These are phyloP conservation scores for Petrolisthes cinctipes DNA, from an alignment of 2,888 invertebrate species.

Conservation along the genomic window DNA sequence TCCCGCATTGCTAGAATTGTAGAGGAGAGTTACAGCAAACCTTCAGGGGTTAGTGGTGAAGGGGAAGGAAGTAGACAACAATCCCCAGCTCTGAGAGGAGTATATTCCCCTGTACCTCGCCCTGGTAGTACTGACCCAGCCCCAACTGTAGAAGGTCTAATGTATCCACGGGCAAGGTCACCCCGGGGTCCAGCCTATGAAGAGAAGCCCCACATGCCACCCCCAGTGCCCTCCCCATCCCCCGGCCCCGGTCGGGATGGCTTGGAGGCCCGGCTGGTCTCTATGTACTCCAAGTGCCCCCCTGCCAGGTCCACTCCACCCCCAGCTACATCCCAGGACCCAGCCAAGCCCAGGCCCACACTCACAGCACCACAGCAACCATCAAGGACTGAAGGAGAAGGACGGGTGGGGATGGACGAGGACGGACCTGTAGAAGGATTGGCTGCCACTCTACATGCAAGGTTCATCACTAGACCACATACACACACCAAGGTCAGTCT, in stretches of 20 bases:
- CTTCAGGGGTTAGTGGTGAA: not conserved
- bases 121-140: slow-evolving; percentile 69
- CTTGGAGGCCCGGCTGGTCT: slow-evolving; percentile 61
- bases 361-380: slow-evolving; percentile 19
- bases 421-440: slow-evolving; percentile 75
- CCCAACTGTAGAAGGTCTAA: slow-evolving; percentile 50
- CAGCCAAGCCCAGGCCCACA: slow-evolving; percentile 27
- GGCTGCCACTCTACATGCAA: slow-evolving; percentile 81
- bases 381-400: not conserved
- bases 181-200: slow-evolving; percentile 45
- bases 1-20: slow-evolving; percentile 59
- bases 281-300: slow-evolving; percentile 47
- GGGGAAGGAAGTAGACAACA: slow-evolving; percentile 66
- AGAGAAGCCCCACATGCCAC: slow-evolving; percentile 62
- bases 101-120: slow-evolving; percentile 71
- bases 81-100: slow-evolving; percentile 68
- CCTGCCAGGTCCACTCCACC: slow-evolving; percentile 12
- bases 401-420: slow-evolving; percentile 22
- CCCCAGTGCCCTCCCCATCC: slow-evolving; percentile 58
- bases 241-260: slow-evolving; percentile 62
- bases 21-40: slow-evolving; percentile 61
- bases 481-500: slow-evolving; percentile 44
- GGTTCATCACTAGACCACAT: slow-evolving; percentile 56
- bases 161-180: slow-evolving; percentile 55
- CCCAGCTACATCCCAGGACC: not conserved